These are phyloP conservation scores for Diabrotica virgifera DNA, from an alignment of 1,140 invertebrate genomes.

Conservation along the genomic window DNA sequence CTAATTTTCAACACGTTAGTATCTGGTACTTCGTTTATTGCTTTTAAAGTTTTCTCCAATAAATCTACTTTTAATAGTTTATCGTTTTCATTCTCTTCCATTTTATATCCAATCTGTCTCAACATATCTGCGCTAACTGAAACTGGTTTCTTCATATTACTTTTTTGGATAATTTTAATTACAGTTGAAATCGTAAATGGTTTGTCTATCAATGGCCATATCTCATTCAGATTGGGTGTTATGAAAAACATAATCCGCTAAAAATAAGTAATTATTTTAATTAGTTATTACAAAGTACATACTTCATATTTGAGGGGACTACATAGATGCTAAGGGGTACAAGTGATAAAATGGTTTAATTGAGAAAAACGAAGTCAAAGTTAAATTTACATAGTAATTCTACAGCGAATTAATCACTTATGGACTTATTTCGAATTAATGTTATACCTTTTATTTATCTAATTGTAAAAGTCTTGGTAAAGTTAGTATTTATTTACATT, in stretches of 20 bases:
- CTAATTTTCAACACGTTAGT: slow-evolving; percentile 29
- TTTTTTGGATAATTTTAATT: slow-evolving; percentile 28
- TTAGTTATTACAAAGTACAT: neutral
- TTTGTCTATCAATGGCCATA: slow-evolving; percentile 15
- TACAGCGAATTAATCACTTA: no score
- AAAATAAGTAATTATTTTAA: slow-evolving; percentile 6
- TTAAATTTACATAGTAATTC: no score
- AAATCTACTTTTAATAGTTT: slow-evolving; percentile 26
- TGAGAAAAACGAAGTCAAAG: no score
- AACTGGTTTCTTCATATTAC: slow-evolving; percentile 33
- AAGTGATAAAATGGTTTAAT: no score
- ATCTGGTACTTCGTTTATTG: slow-evolving; percentile 15
- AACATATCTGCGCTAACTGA: slow-evolving; percentile 23
- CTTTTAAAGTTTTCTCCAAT: slow-evolving; percentile 21
- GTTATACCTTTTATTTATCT: no score
- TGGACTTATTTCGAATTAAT: no score
- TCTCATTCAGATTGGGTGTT: slow-evolving; percentile 7
- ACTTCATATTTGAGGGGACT: no score
- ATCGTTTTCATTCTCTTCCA: slow-evolving; percentile 21
- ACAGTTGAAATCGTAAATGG: slow-evolving; percentile 14
- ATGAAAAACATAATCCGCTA: slow-evolving; percentile 26
- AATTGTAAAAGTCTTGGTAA: no score
- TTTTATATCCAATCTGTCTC: slow-evolving; percentile 10
- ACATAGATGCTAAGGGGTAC: no score
- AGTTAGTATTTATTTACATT: no score